Evolutionary conservation across 2,113 vertebrate genomes (phyloP).

Genomic region (Falco punctatus): DNA sequence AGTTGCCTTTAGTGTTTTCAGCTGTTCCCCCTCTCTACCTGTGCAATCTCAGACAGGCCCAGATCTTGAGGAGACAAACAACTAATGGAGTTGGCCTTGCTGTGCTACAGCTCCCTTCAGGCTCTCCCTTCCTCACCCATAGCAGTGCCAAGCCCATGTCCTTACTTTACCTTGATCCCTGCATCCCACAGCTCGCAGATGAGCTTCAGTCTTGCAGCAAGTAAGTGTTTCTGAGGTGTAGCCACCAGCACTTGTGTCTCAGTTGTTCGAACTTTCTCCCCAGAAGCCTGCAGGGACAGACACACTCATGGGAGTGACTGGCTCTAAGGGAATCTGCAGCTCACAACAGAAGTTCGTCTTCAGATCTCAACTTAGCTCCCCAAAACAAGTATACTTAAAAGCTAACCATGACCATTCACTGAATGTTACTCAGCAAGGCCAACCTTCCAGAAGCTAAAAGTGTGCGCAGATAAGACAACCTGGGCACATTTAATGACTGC

Average conservation of each 20-base stretch:
- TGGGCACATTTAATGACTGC: background rate
- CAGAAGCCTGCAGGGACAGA: slow-evolving; percentile 58
- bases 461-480: background rate
- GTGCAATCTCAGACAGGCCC: background rate
- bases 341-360: background rate
- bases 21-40: background rate
- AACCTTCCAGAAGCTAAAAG: background rate
- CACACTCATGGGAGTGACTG: rapidly evolving
- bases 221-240: slow-evolving; percentile 90
- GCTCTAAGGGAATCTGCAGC: background rate
- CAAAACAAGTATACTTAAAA: background rate
- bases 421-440: background rate
- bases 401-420: background rate
- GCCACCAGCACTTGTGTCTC: slow-evolving; percentile 94
- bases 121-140: background rate
- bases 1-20: background rate
- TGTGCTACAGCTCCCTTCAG: background rate
- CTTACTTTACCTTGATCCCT: slow-evolving; percentile 87
- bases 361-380: background rate
- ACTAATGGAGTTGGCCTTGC: background rate
- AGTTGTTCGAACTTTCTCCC: slow-evolving; percentile 84
- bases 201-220: slow-evolving; percentile 85
- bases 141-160: background rate
- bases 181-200: slow-evolving; percentile 87
- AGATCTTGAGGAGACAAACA: background rate